These are phyloP conservation scores for Cardiocondyla obscurior DNA, from an alignment of 1,140 invertebrate species.

Conservation along the genomic window DNA sequence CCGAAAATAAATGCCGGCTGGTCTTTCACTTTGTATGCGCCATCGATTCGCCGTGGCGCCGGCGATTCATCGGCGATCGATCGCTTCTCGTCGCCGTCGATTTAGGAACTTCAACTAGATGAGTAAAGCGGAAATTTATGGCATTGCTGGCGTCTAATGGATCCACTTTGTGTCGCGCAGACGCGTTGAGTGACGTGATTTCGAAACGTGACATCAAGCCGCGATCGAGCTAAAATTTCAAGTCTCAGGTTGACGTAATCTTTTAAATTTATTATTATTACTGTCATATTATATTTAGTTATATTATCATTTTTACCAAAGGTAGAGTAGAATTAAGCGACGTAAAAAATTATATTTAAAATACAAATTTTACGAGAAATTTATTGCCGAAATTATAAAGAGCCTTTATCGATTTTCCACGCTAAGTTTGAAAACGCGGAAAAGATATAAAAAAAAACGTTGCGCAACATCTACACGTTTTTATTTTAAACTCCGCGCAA, in stretches of 20 bases:
- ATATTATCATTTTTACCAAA: too few relatives aligned
- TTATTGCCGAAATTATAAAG: neutral
- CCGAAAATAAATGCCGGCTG: slow-evolving; percentile 28
- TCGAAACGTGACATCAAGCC: too few relatives aligned
- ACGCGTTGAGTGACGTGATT: slow-evolving; percentile 21
- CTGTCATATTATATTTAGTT: too few relatives aligned
- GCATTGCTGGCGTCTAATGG: slow-evolving; percentile 25
- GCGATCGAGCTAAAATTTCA: neutral
- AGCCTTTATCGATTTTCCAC: neutral
- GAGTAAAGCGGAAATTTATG: slow-evolving; percentile 51
- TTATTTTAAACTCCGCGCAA: neutral
- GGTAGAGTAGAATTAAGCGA: too few relatives aligned
- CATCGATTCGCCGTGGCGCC: slow-evolving; percentile 49
- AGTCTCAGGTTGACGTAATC: too few relatives aligned
- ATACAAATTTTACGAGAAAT: too few relatives aligned
- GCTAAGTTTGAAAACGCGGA: neutral
- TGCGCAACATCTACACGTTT: neutral
- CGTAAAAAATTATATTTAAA: too few relatives aligned
- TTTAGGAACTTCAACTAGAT: slow-evolving; percentile 26
- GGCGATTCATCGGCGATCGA: slow-evolving; percentile 14
- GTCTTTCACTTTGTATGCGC: slow-evolving; percentile 31
- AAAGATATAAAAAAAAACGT: neutral
- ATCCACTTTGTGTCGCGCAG: slow-evolving; percentile 35
- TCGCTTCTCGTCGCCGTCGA: slow-evolving; percentile 40
- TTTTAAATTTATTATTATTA: too few relatives aligned